These are phyloP conservation scores for Macrosiphum euphorbiae DNA, from an alignment of 2,888 invertebrate species.

Conservation along the genomic window DNA sequence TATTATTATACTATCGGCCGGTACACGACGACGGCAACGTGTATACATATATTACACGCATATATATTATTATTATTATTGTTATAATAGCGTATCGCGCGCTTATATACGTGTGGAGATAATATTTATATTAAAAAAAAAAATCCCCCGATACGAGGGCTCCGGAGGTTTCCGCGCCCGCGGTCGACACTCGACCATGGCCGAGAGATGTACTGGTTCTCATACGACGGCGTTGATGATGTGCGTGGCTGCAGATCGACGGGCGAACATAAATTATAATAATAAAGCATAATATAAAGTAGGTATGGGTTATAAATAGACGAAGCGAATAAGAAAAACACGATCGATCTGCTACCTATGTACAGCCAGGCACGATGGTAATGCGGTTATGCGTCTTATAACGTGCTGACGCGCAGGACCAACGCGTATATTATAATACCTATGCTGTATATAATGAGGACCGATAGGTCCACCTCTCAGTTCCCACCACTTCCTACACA, in stretches of 20 bases:
- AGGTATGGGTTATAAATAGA: not conserved
- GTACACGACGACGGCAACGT: not conserved
- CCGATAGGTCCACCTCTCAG: not conserved
- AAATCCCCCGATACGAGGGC: not conserved
- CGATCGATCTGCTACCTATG: not conserved
- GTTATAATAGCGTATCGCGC: not conserved
- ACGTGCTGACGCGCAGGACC: not conserved
- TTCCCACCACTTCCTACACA: not conserved
- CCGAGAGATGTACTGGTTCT: not conserved
- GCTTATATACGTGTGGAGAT: not conserved
- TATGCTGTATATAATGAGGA: not conserved
- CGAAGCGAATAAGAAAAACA: not conserved
- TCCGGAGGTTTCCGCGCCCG: not conserved
- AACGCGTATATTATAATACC: not conserved
- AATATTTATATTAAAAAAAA: not conserved
- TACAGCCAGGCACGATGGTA: not conserved
- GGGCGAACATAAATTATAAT: not conserved
- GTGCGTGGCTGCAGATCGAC: not conserved
- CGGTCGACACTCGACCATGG: not conserved
- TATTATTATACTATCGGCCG: not conserved
- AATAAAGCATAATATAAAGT: not conserved
- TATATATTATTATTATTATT: not conserved
- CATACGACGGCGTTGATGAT: not conserved
- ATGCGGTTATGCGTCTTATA: not conserved
- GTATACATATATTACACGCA: not conserved